Evolutionary conservation across 1,140 invertebrate genomes (phyloP).

Genomic region (Tetraneura akinire): DNA sequence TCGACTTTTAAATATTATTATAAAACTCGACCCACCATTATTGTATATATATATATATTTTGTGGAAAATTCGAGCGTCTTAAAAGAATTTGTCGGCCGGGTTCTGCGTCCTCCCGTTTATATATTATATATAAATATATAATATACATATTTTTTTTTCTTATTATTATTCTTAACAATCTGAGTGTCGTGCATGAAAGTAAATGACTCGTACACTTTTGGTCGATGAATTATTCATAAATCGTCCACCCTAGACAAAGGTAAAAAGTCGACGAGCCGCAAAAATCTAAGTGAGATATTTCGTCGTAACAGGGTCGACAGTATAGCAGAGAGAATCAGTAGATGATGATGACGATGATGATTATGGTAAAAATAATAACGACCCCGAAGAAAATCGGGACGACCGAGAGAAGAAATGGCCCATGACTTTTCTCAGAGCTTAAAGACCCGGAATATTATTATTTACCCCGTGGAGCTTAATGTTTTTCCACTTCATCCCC

Average conservation of each 20-base stretch:
- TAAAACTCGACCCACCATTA: constrained; percentile 12
- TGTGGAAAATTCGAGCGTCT: neutral
- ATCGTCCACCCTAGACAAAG: constrained; percentile 35
- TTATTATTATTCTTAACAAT: constrained; percentile 22
- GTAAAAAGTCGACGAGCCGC: constrained; percentile 38
- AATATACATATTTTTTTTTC: neutral
- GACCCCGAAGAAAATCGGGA: constrained; percentile 37
- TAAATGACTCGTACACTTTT: constrained; percentile 46
- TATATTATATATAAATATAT: neutral
- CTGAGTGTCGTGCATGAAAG: constrained; percentile 3
- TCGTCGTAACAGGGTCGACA: neutral
- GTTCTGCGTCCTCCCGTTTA: neutral
- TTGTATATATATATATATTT: neutral
- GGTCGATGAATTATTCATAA: constrained; percentile 45
- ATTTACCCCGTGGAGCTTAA: constrained; percentile 50
- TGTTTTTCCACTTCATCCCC: constrained; percentile 47
- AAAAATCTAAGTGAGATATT: constrained; percentile 5
- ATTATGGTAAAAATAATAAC: constrained; percentile 42
- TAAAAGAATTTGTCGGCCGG: neutral
- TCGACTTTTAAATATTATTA: constrained; percentile 36
- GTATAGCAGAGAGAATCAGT: neutral
- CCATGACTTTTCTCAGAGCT: constrained; percentile 41
- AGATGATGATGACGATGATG: constrained; percentile 36
- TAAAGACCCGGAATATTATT: constrained; percentile 52
- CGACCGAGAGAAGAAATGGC: constrained; percentile 44